Percentiles rank a stretch among this genome's conserved stretches.
These are phyloP conservation scores for Bettongia penicillata DNA, from an alignment of 2,113 vertebrate genomes.

Conservation along the genomic window DNA sequence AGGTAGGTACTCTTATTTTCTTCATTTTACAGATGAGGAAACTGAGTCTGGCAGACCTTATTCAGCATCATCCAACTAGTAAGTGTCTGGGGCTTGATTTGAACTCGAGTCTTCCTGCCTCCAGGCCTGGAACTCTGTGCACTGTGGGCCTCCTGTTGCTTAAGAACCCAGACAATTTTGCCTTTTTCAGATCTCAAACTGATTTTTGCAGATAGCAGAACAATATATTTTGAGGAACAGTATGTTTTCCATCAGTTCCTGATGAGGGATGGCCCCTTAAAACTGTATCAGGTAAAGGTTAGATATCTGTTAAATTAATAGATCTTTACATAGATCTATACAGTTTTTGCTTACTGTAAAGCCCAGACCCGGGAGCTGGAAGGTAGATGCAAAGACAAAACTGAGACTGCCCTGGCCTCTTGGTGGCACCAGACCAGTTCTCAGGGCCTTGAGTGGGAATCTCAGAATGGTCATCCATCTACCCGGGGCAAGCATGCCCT, in stretches of 20 bases:
- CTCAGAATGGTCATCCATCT: neutral
- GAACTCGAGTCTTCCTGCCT: neutral
- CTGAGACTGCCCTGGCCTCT: neutral
- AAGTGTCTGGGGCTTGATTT: neutral
- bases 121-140: neutral
- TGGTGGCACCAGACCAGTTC: neutral
- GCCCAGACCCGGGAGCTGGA: neutral
- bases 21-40: neutral
- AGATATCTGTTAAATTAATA: neutral
- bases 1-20: no score
- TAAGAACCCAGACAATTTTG: neutral
- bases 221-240: no score
- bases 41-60: neutral
- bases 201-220: no score
- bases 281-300: neutral
- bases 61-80: neutral
- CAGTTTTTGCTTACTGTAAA: neutral
- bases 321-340: neutral
- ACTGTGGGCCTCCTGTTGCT: no score
- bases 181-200: neutral
- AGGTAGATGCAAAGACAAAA: neutral
- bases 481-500: no score
- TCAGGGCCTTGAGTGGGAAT: neutral
- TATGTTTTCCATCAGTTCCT: neutral
- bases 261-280: no score